Evolutionary conservation across 2,797 vertebrate genomes (phyloP), one percentile per base, ranked within the genome.

Genomic region (Dendrocincla fuliginosa): DNA sequence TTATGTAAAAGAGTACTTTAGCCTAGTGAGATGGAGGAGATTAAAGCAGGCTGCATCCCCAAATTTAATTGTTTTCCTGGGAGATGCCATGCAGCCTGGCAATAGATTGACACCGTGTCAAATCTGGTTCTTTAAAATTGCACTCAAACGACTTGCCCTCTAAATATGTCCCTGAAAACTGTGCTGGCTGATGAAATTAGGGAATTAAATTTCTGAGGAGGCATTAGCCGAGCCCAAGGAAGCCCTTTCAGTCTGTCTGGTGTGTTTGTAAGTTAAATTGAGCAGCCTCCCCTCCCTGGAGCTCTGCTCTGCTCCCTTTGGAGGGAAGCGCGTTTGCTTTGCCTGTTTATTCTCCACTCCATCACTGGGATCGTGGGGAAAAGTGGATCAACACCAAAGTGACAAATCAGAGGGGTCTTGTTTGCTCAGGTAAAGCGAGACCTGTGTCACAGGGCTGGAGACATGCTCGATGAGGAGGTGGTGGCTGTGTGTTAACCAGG

Each of bases 1-100:
- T 93, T 83, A 92, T 87, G 91, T 84, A 92, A 89, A 96, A 89
- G 57, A 90, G 64, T 22, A 3, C 64, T 94, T 91, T 13, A 90
- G 87, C 77, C 78, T 73, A 82, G 83, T 35, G 75, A 64, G 90
- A 33, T 13, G 33, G 84, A 87, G 35, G 84, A 93, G 81, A 94
- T 97, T 69, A 91, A 39, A 92, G 53, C 42, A 70, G 64, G 56
- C 82, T 68, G 69, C 35, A 18, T 79, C 95, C 37, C 33, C 59
- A 73, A 95, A 93, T 96, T 83, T 60, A 80, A 82, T 92, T 85
- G 60, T 90, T 71, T 95, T 97, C 67, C 78, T 94, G 70, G 79
- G 70, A 84, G 89, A 84, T 76, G 89, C 53, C 73, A 50, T 28
- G 39, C 65, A 74, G 65, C 80, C 86, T 84, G 76, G 89, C 37